Evolutionary conservation across 2,113 vertebrate species (phyloP).

Genomic region (Gallinago jamesoni): DNA sequence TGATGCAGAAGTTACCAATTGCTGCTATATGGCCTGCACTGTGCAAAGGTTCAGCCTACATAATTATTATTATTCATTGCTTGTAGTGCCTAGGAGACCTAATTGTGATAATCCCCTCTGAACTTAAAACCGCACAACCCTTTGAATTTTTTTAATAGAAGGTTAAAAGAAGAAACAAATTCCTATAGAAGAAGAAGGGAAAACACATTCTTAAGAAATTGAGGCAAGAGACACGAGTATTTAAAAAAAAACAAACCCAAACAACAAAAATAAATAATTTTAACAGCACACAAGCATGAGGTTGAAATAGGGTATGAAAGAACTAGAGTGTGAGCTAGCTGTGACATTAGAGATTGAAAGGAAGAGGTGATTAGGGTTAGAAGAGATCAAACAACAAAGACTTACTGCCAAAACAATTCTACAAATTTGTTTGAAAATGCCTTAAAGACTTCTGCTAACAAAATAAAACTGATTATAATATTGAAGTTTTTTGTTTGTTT

Average conservation of each 20-base stretch:
- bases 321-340: constrained; percentile 11
- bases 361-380: constrained; percentile 52
- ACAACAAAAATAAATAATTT: not conserved
- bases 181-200: constrained; percentile 15
- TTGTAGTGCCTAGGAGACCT: constrained; percentile 48
- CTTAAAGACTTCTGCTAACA: constrained; percentile 14
- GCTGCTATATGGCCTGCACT: constrained; percentile 31
- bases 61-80: constrained; percentile 57
- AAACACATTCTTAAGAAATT: constrained; percentile 36
- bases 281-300: not conserved
- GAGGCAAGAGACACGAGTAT: not conserved
- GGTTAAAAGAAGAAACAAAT: constrained; percentile 60
- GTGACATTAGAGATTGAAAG: constrained; percentile 52
- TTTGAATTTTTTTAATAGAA: constrained; percentile 42
- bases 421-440: constrained; percentile 2
- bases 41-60: not conserved
- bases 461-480: not conserved
- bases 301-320: not conserved
- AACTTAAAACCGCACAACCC: constrained; percentile 33
- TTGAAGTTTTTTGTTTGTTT: not conserved
- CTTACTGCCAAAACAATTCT: constrained; percentile 50
- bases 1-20: not conserved
- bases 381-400: constrained; percentile 59
- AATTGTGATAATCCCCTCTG: constrained; percentile 65
- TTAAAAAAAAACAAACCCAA: not conserved